Percentiles rank a stretch among this genome's conserved stretches.
Conservation (phyloP, 37 sponge, comb jelly and placozoan genomes). For the Hexactinellida sp. region DNA sequence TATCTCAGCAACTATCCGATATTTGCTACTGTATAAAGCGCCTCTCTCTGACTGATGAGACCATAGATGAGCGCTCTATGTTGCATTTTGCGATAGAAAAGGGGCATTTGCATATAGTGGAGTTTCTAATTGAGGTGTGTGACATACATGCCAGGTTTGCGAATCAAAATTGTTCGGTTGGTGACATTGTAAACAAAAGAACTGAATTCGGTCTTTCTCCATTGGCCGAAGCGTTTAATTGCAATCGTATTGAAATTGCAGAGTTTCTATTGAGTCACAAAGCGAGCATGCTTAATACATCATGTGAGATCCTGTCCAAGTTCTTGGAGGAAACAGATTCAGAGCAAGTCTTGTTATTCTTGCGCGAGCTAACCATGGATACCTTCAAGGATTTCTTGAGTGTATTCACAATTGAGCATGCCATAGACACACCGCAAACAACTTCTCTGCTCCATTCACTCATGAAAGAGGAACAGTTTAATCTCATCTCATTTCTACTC, state of each 20-base stretch:
- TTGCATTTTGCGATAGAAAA: background rate
- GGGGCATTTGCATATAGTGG: background rate
- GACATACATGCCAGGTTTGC: background rate
- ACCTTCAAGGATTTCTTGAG: background rate
- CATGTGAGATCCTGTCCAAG: background rate
- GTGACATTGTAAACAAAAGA: background rate
- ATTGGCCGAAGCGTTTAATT: background rate
- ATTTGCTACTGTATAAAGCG: background rate
- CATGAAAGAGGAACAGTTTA: background rate
- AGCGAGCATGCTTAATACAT: background rate
- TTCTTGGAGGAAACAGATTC: background rate
- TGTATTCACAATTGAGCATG: background rate
- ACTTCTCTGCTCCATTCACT: background rate
- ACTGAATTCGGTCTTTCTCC: background rate
- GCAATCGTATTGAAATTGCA: background rate
- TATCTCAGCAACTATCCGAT: background rate
- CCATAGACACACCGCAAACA: background rate
- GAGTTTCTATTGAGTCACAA: background rate
- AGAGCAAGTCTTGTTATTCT: background rate
- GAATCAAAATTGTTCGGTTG: background rate
- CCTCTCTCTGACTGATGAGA: background rate
- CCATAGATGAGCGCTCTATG: background rate
- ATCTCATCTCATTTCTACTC: background rate
- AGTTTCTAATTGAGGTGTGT: background rate
- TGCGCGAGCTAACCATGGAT: background rate